A percentile compares a stretch with the other conserved stretches of the same genome.
These are phyloP conservation scores for Andrena flavipes DNA, from an alignment of 2,888 invertebrate species.

Conservation along the genomic window DNA sequence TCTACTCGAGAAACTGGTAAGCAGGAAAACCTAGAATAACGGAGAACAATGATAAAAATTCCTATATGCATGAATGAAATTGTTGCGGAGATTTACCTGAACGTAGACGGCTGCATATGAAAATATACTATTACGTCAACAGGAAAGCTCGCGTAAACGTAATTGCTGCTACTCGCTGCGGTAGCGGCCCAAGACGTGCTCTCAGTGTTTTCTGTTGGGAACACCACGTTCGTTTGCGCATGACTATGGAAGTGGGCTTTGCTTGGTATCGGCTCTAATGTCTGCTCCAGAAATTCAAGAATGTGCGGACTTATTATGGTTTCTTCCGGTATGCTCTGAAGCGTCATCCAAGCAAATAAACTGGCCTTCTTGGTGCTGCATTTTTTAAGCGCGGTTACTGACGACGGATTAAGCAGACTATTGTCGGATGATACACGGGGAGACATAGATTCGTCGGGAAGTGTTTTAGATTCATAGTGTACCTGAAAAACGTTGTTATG, in stretches of 20 bases:
- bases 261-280: slow-evolving; percentile 96
- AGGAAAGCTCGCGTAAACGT: slow-evolving; percentile 97
- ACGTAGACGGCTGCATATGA: slow-evolving; percentile 98
- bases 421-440: slow-evolving; percentile 84
- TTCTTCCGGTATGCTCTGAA: slow-evolving; percentile 98
- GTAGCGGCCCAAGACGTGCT: slow-evolving; percentile 83
- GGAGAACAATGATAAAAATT: neutral
- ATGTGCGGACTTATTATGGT: slow-evolving; percentile 99
- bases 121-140: slow-evolving; percentile 99
- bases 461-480: slow-evolving; percentile 92
- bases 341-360: slow-evolving; percentile 97
- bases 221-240: slow-evolving; percentile 77
- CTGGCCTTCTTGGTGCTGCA: slow-evolving; percentile 93
- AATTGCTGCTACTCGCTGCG: slow-evolving; percentile 84
- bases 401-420: slow-evolving; percentile 78
- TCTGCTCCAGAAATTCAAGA: slow-evolving; percentile 98
- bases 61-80: neutral
- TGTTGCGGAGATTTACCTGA: slow-evolving; percentile 84
- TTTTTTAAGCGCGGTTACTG: slow-evolving; percentile 84
- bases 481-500: slow-evolving; percentile 85
- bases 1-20: slow-evolving; percentile 97
- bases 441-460: slow-evolving; percentile 87
- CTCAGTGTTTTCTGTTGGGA: slow-evolving; percentile 80
- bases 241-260: slow-evolving; percentile 85
- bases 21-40: slow-evolving; percentile 92